These are phyloP conservation scores for Gadopsis bispinosus DNA, from an alignment of 2,797 vertebrate genomes.

Conservation along the genomic window DNA sequence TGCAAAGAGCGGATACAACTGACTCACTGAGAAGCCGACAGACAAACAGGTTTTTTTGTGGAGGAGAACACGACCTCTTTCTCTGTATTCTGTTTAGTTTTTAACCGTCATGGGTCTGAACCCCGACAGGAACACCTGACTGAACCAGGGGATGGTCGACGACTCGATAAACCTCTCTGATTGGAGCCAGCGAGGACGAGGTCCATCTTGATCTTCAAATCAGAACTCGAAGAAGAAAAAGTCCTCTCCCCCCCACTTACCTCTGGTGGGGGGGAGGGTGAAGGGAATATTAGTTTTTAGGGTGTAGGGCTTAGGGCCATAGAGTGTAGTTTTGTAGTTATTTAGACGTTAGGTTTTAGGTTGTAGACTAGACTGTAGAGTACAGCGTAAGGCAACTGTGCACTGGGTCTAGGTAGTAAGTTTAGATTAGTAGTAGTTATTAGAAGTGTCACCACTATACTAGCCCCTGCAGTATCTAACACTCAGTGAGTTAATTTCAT, in stretches of 20 bases:
- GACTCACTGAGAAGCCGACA: constrained; percentile 52
- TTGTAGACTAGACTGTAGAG: constrained; percentile 45
- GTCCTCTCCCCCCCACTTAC: constrained; percentile 81
- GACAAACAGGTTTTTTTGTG: background rate
- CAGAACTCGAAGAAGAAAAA: constrained; percentile 62
- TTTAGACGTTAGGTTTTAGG: constrained; percentile 45
- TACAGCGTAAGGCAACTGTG: background rate
- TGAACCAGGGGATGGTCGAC: constrained; percentile 61
- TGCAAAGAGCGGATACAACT: constrained; percentile 39
- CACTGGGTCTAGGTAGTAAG: background rate
- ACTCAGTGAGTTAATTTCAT: constrained; percentile 26
- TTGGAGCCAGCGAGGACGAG: constrained; percentile 43
- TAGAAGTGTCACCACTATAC: constrained; percentile 1
- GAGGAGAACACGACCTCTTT: background rate
- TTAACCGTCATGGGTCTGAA: constrained; percentile 52
- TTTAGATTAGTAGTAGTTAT: constrained; percentile 6
- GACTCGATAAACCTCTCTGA: constrained; percentile 32
- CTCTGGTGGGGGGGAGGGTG: constrained; percentile 80
- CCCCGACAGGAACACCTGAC: constrained; percentile 50
- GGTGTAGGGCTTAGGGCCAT: constrained; percentile 52
- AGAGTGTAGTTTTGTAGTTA: constrained; percentile 47
- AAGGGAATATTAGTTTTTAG: constrained; percentile 50
- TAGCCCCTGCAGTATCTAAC: background rate
- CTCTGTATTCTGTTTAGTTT: constrained; percentile 13
- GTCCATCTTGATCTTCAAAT: constrained; percentile 69